Evolutionary conservation across 1,140 invertebrate genomes (phyloP).

Genomic region (Hycleus phaleratus): DNA sequence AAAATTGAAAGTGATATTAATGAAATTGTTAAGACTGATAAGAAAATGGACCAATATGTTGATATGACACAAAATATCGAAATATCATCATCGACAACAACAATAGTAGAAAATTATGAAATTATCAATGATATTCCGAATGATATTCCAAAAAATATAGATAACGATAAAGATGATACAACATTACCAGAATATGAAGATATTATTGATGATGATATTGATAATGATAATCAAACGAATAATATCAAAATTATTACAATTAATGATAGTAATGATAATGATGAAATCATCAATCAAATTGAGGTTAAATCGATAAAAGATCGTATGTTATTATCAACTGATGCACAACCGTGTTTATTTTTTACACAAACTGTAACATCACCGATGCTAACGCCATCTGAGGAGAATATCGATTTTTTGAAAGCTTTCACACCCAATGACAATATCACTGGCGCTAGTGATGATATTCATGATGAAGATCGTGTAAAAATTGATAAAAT

Average conservation of each 20-base stretch:
- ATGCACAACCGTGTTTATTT: conserved; percentile 34
- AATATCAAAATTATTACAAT: background rate
- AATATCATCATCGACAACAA: too few relatives aligned
- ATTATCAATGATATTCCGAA: background rate
- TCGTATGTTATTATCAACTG: conserved; percentile 35
- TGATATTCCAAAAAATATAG: conserved; percentile 3
- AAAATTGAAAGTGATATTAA: too few relatives aligned
- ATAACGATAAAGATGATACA: conserved; percentile 1
- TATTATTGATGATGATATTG: conserved; percentile 1
- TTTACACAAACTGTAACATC: conserved; percentile 40
- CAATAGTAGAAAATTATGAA: background rate
- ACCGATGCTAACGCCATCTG: conserved; percentile 40
- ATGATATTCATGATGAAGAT: conserved; percentile 2
- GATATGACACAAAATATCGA: background rate
- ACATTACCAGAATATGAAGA: conserved; percentile 6
- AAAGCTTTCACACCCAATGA: conserved; percentile 31
- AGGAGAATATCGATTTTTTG: conserved; percentile 41
- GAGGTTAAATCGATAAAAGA: conserved; percentile 31
- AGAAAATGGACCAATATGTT: background rate
- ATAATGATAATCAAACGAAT: background rate
- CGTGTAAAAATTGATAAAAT: conserved; percentile 3
- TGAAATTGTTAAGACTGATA: conserved; percentile 7
- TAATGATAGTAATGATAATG: conserved; percentile 11
- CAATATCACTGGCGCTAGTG: background rate
- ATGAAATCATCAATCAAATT: conserved; percentile 1